Percentiles rank a stretch among this genome's conserved stretches.
Conservation (phyloP, 2,113 vertebrate genomes). For the Nothoprocta pentlandii region DNA sequence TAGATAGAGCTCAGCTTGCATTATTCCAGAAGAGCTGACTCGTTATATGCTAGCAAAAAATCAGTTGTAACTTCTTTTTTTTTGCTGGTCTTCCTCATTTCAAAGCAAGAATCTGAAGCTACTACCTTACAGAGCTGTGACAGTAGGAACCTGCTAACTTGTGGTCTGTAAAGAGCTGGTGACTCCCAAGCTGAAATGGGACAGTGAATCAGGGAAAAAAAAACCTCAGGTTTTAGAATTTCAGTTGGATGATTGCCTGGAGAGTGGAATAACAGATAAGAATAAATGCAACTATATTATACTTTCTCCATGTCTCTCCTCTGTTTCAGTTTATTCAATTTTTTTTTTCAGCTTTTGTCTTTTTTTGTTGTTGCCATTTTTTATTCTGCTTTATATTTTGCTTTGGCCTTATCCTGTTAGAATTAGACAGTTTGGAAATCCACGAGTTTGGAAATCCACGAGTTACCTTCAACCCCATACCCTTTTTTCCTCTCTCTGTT, state of each 20-base stretch:
- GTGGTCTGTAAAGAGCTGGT: not conserved
- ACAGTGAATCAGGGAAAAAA: not conserved
- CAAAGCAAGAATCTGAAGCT: conserved; percentile 48
- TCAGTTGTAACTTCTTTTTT: not conserved
- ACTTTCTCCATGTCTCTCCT: not conserved
- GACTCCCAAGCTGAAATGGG: not conserved
- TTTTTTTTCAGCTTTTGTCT: not conserved
- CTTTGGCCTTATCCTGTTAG: not conserved
- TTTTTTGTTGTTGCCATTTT: not conserved
- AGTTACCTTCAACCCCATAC: not conserved
- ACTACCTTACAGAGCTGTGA: conserved; percentile 44
- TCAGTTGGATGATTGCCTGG: not conserved
- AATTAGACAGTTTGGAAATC: not conserved
- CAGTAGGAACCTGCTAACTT: conserved; percentile 13
- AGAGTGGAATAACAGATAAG: not conserved
- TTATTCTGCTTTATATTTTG: not conserved
- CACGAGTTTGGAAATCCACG: not conserved
- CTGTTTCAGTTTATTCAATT: not conserved
- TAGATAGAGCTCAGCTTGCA: not conserved
- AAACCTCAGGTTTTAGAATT: not conserved
- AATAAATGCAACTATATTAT: conserved; percentile 38
- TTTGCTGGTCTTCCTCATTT: not conserved
- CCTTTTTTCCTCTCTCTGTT: no score
- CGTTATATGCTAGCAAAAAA: not conserved
- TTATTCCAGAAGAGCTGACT: not conserved